phyloP scores from a whole-genome alignment of 2,888 invertebrate genomes.

The Serrognathus titanus region DNA sequence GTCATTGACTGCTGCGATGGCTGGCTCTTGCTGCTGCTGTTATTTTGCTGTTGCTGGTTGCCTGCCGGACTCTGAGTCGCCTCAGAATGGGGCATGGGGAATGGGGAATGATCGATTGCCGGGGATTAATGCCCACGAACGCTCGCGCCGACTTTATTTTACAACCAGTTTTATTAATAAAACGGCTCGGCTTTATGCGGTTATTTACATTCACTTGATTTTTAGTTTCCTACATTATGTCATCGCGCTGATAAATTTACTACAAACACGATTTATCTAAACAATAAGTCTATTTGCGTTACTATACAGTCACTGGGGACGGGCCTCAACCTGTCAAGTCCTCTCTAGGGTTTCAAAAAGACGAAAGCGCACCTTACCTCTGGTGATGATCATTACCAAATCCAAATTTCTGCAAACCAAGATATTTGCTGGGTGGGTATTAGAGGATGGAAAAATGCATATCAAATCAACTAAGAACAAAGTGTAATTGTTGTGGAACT shows the following conservation, averaged over 20 bases:
- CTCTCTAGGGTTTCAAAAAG: background rate
- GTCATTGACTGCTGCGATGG: constrained; percentile 43
- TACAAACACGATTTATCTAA: background rate
- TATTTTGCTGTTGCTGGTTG: constrained; percentile 26
- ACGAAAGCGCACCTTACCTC: no score
- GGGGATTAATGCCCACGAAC: background rate
- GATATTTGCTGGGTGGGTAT: no score
- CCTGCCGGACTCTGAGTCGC: constrained; percentile 33
- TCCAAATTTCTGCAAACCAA: no score
- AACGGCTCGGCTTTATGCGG: background rate
- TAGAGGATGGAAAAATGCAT: no score
- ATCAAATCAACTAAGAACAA: background rate
- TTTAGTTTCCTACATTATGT: background rate
- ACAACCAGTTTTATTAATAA: background rate
- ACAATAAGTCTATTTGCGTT: background rate
- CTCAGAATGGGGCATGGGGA: constrained; percentile 15
- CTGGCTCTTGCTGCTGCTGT: constrained; percentile 29
- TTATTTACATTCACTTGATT: background rate
- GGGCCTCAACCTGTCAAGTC: background rate
- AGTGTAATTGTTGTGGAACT: background rate
- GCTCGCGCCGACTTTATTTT: background rate
- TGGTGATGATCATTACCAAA: no score
- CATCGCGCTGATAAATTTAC: background rate
- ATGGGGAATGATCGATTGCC: constrained; percentile 10
- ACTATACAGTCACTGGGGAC: background rate